Conservation (phyloP, 2,888 invertebrate species). For the Amphiduros pacificus region DNA sequence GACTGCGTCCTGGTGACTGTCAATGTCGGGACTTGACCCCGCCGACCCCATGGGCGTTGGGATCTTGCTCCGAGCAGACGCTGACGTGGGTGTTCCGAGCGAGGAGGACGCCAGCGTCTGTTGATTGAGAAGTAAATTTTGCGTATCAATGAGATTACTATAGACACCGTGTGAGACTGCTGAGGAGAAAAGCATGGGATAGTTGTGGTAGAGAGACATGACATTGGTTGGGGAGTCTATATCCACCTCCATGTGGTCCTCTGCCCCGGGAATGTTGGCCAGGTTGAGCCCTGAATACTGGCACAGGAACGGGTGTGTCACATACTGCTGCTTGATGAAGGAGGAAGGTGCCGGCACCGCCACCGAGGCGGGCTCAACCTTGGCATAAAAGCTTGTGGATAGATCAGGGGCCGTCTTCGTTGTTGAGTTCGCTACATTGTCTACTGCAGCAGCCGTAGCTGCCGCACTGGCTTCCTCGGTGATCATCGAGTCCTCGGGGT, state of each 20-base stretch:
- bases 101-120: not conserved
- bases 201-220: not conserved
- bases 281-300: conserved; percentile 17
- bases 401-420: not conserved
- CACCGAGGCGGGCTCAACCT: not conserved
- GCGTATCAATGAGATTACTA: too few relatives aligned
- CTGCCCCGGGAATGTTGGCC: conserved; percentile 15
- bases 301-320: not conserved
- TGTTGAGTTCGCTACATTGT: not conserved
- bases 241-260: conserved; percentile 11
- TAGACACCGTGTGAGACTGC: too few relatives aligned
- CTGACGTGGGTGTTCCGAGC: not conserved
- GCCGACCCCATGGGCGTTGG: conserved; percentile 8
- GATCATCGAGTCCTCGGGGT: conserved; percentile 13
- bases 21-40: conserved; percentile 12
- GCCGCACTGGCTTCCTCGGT: not conserved
- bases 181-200: too few relatives aligned
- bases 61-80: too few relatives aligned
- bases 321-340: conserved; percentile 1
- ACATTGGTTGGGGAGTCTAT: not conserved
- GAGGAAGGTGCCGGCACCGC: not conserved
- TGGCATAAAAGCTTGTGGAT: not conserved
- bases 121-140: not conserved
- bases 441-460: not conserved
- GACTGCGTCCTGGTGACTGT: conserved; percentile 5